Percentiles rank a stretch among this genome's conserved stretches.
Evolutionary conservation across 2,888 invertebrate genomes (phyloP).

Genomic region (Mesorhabditis belari): DNA sequence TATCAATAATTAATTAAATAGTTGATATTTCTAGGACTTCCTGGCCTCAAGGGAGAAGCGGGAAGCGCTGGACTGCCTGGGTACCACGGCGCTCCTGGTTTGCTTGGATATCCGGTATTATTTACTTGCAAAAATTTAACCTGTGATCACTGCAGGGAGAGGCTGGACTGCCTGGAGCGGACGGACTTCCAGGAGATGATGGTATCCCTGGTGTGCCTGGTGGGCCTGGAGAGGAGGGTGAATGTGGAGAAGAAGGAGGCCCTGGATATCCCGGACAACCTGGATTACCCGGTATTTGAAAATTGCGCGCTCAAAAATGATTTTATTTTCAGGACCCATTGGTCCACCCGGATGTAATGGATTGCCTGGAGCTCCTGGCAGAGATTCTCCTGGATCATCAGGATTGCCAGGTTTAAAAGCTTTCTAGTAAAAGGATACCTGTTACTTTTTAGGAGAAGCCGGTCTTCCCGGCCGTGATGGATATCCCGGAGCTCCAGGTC

Average conservation of each 20-base stretch:
- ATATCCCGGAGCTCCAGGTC: constrained; percentile 39
- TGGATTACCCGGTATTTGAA: constrained; percentile 29
- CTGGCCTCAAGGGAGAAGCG: constrained; percentile 36
- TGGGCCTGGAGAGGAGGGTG: constrained; percentile 36
- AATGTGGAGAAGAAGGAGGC: constrained; percentile 38
- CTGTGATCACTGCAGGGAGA: neutral
- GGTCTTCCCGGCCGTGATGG: constrained; percentile 28
- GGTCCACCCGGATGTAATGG: constrained; percentile 46
- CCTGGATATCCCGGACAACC: constrained; percentile 31
- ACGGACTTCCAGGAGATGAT: constrained; percentile 29
- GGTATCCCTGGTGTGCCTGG: constrained; percentile 26
- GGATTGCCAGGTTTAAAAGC: constrained; percentile 9
- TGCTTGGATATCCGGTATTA: constrained; percentile 13
- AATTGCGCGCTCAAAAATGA: neutral
- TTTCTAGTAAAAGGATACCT: neutral
- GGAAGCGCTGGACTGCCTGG: constrained; percentile 36
- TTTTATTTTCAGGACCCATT: constrained; percentile 2
- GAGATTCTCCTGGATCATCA: constrained; percentile 29
- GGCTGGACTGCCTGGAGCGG: constrained; percentile 26
- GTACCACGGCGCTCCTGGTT: constrained; percentile 37
- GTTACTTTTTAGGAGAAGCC: constrained; percentile 8
- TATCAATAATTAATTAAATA: neutral
- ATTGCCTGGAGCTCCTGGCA: constrained; percentile 50
- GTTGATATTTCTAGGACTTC: constrained; percentile 1
- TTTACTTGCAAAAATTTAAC: neutral